Conservation (phyloP, 2,888 invertebrate genomes). For the Archips xylosteana region DNA sequence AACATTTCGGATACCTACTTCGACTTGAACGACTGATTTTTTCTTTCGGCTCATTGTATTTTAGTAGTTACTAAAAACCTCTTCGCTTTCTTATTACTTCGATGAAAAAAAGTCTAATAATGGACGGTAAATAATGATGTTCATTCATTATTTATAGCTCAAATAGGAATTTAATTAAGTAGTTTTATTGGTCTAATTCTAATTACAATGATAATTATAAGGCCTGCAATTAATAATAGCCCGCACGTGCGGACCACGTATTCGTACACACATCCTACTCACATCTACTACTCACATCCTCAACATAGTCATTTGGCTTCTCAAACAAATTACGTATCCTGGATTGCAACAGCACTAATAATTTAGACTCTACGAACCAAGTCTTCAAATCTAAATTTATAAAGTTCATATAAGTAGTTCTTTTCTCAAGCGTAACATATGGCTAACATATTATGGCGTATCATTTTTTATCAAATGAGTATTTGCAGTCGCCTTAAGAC, state of each 20-base stretch:
- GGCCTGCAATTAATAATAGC: background rate
- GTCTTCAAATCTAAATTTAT: background rate
- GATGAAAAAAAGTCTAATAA: background rate
- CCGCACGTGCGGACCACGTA: background rate
- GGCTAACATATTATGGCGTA: background rate
- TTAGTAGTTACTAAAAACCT: background rate
- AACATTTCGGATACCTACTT: too few relatives aligned
- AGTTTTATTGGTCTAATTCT: background rate
- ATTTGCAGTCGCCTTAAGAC: constrained; percentile 17
- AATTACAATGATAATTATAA: background rate
- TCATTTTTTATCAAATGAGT: background rate
- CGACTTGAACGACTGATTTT: too few relatives aligned
- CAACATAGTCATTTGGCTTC: background rate
- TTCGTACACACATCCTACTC: too few relatives aligned
- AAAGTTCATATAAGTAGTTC: background rate
- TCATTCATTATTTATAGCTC: background rate
- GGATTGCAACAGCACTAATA: background rate
- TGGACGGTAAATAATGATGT: background rate
- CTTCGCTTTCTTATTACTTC: background rate
- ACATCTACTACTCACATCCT: background rate
- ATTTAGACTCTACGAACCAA: background rate
- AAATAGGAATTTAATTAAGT: background rate
- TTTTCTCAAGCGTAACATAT: background rate
- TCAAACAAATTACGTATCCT: background rate
- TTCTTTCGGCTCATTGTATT: too few relatives aligned